phyloP scores from a whole-genome alignment of 2,797 vertebrate species.

The Oryzias dopingdopingensis region DNA sequence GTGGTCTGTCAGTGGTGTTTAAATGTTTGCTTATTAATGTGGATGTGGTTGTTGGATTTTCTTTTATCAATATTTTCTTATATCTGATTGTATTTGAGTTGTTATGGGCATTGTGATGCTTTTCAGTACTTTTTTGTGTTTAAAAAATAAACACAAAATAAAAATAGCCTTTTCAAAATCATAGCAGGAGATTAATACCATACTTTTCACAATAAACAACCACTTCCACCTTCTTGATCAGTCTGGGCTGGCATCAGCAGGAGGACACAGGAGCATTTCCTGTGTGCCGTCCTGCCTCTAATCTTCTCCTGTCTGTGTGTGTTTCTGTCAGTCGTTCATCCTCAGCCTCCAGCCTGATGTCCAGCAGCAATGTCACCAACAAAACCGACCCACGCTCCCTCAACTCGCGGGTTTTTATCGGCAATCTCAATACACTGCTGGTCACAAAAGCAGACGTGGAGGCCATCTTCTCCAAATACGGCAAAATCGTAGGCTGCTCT shows the following conservation, averaged over 20 bases:
- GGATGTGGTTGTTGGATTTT: no score
- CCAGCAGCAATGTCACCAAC: constrained; percentile 93
- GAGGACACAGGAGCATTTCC: not conserved
- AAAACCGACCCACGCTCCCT: constrained; percentile 91
- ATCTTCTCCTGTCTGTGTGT: constrained; percentile 37
- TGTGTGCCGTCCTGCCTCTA: constrained; percentile 3
- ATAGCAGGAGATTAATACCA: no score
- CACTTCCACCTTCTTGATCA: not conserved
- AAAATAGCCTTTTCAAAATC: no score
- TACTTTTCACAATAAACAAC: no score
- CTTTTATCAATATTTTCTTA: no score
- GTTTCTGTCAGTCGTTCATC: constrained; percentile 56
- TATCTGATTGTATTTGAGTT: no score
- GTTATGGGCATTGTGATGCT: no score
- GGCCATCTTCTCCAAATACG: constrained; percentile 93
- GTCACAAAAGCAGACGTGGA: constrained; percentile 94
- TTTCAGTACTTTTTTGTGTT: no score
- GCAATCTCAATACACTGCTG: constrained; percentile 94
- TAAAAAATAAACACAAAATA: no score
- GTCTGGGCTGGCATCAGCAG: not conserved
- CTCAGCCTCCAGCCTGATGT: constrained; percentile 78
- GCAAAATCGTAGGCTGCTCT: constrained; percentile 93
- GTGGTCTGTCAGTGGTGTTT: no score
- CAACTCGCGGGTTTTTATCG: constrained; percentile 93
- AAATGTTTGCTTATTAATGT: no score